Evolutionary conservation across 2,797 vertebrate species (phyloP).

Genomic region (Nyctalus aviator): DNA sequence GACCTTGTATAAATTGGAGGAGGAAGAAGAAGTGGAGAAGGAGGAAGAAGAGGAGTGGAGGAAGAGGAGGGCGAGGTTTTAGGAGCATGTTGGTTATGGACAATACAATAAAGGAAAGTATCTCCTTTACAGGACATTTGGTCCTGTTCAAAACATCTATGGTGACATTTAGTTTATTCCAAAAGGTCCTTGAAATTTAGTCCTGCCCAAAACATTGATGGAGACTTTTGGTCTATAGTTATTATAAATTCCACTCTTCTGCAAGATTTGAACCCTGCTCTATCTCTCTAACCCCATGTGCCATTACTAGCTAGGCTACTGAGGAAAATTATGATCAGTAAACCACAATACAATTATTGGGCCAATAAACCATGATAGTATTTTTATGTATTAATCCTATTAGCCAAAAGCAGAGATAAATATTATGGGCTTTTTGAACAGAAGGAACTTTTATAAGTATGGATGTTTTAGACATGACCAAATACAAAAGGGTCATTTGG

Average conservation of each 20-base stretch:
- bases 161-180: not conserved
- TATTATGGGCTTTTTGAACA: not conserved
- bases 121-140: not conserved
- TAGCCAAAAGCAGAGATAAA: not conserved
- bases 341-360: not conserved
- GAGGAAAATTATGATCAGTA: not conserved
- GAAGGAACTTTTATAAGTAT: not conserved
- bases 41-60: not conserved
- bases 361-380: not conserved
- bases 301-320: not conserved
- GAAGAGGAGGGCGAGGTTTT: not conserved
- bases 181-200: not conserved
- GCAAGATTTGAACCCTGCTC: not conserved
- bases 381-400: not conserved
- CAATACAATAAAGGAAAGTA: not conserved
- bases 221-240: not conserved
- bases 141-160: not conserved
- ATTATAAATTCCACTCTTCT: not conserved
- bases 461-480: not conserved
- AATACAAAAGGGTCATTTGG: not conserved
- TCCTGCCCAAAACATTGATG: not conserved
- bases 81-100: not conserved
- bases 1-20: not conserved
- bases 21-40: no score
- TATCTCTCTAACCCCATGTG: not conserved